Conservation (phyloP, 23 tunicate species). For the Aplidium turbinatum region DNA sequence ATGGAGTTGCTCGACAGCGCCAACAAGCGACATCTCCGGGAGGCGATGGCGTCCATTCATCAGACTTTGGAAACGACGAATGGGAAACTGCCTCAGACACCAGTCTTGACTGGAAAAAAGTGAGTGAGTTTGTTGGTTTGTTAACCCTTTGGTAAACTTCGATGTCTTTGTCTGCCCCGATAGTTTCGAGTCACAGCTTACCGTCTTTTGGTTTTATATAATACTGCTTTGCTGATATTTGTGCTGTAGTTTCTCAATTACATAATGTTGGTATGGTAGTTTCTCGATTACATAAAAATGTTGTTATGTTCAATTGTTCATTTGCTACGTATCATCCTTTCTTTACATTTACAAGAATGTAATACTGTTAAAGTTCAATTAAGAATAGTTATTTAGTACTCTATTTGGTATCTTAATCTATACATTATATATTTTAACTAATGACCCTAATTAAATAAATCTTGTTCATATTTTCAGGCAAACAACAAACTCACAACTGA, state of each 20-base stretch:
- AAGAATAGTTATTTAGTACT: neutral
- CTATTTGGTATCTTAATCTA: neutral
- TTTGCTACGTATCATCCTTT: too few species aligned
- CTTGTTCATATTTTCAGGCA: neutral
- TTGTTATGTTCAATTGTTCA: too few species aligned
- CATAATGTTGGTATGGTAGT: too few species aligned
- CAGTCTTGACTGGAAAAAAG: conserved; percentile 47
- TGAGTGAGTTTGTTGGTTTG: neutral
- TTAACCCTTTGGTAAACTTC: too few species aligned
- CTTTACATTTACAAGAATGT: too few species aligned
- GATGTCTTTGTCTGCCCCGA: too few species aligned
- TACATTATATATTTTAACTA: neutral
- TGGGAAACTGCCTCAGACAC: conserved; percentile 92
- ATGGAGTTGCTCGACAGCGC: neutral
- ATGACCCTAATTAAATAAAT: neutral
- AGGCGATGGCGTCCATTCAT: conserved; percentile 25
- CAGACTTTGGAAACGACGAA: conserved; percentile 66
- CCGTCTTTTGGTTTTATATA: too few species aligned
- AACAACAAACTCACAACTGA: conserved; percentile 1
- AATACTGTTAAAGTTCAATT: neutral
- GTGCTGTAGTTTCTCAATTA: too few species aligned
- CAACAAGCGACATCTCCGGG: conserved; percentile 20
- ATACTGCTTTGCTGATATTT: too few species aligned
- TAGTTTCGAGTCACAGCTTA: too few species aligned
- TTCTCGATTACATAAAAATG: too few species aligned